Evolutionary conservation across 2,888 invertebrate genomes (phyloP).

Genomic region (Dicycla oo): DNA sequence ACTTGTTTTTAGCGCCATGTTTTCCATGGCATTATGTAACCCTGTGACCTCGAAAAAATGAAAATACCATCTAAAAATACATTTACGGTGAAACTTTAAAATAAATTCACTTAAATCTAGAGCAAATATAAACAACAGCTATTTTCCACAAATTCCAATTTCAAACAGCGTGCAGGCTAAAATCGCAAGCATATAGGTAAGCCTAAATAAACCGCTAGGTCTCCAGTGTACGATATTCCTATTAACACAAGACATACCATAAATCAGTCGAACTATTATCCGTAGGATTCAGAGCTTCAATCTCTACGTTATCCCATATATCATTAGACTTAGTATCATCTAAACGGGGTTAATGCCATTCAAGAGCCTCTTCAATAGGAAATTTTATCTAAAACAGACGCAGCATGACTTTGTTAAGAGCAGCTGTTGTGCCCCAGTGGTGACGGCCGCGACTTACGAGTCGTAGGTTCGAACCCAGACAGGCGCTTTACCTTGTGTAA

Average conservation of each 20-base stretch:
- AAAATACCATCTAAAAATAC: not conserved
- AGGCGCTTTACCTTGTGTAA: no score
- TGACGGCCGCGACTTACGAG: no score
- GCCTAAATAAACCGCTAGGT: not conserved
- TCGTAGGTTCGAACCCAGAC: no score
- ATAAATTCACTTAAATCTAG: not conserved
- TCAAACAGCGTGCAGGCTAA: not conserved
- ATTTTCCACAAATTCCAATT: not conserved
- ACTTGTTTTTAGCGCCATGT: not conserved
- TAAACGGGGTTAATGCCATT: constrained; percentile 32
- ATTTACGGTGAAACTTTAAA: not conserved
- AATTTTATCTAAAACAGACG: not conserved
- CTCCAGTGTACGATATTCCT: constrained; percentile 31
- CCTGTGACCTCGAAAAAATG: not conserved
- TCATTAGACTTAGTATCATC: constrained; percentile 63
- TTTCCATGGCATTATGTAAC: not conserved
- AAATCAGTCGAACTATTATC: constrained; percentile 61
- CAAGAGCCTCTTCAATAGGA: not conserved
- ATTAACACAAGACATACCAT: constrained; percentile 47
- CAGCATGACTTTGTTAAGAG: not conserved
- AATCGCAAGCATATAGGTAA: not conserved
- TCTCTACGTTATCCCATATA: constrained; percentile 53
- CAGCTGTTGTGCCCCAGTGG: no score
- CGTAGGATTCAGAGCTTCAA: constrained; percentile 59
- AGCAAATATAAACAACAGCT: not conserved